Evolutionary conservation across 2,113 vertebrate species (phyloP).

Genomic region (Salvelinus fontinalis): DNA sequence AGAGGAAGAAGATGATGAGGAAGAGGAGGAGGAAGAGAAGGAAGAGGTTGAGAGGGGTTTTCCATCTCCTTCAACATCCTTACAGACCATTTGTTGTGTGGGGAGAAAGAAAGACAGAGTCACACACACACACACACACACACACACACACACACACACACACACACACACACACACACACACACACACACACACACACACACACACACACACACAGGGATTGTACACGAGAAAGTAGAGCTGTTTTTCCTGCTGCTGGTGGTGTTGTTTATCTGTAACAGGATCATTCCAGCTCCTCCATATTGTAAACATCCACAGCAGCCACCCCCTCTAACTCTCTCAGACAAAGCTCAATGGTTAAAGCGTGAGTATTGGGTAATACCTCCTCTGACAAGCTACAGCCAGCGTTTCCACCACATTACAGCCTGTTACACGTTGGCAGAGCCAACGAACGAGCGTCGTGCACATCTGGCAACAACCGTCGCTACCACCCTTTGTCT

Average conservation of each 20-base stretch:
- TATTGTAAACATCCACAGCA: not conserved
- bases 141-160: too few species aligned
- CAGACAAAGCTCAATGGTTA: conserved; percentile 69
- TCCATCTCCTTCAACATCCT: too few species aligned
- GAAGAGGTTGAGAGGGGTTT: too few species aligned
- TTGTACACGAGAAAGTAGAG: not conserved
- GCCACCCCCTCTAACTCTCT: not conserved
- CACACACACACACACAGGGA: too few species aligned
- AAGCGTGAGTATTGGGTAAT: conserved; percentile 67
- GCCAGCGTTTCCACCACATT: conserved; percentile 67
- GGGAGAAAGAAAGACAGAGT: too few species aligned
- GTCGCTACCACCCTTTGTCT: conserved; percentile 35
- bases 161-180: too few species aligned
- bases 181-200: too few species aligned
- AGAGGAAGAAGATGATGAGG: not conserved
- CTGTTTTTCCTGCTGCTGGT: not conserved
- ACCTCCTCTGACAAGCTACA: conserved; percentile 65
- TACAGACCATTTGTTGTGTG: too few species aligned
- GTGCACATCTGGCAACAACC: conserved; percentile 45
- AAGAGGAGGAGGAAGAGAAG: not conserved
- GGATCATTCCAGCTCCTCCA: conserved; percentile 13
- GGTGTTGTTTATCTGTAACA: not conserved
- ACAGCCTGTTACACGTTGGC: conserved; percentile 55
- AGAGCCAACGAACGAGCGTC: conserved; percentile 35
- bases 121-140: too few species aligned